Base-by-base conservation (phyloP, 2,888 invertebrate genomes). In the Ennomos quercinarius region DNA sequence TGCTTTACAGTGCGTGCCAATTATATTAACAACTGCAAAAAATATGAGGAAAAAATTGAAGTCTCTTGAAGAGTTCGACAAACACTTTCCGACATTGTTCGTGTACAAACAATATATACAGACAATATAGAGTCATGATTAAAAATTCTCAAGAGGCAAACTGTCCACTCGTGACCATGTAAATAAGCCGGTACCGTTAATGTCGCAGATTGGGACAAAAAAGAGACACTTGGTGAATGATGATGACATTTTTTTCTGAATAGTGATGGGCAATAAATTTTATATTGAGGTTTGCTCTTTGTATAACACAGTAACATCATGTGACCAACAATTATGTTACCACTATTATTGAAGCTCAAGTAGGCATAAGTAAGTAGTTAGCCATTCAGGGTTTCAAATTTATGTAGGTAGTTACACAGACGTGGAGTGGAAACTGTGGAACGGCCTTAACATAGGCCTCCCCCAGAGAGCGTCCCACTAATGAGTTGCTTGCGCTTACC, bases 81-180 rank as follows among this genome's bases (percentile, higher is more conserved):
- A 76, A 79, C 71, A 78, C 63, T 72, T 57, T 45, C 37, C 48
- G 9, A 58, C 65, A 73, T 77, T 85, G 81, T 87, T 86, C 77
- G 78, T 80, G 78, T 77, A 55, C 72, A 80, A 80, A 84, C 83
- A 84, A 84, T 81, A 17, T 17, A 3, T 1, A 76, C 76, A 63
- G 56, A 62, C 47, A 48, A 40, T 54, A 41, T 45, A 50, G 35
- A 51, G 45, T 50, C 50, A 12, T 55, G 50, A 43, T 55, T 55
- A 51, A 55, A 55, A 55, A 60, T 59, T 35, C 45, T 37, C 43
- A 55, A 50, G 57, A 60, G 56, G 43, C 56, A 44, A 53, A 57
- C 57, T 61, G 57, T 48, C 37, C 45, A 61, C 66, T 73, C 64
- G 56, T 61, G 67, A 71, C 68, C 58, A 57, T 47, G 60, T 64